Evolutionary conservation across 2,888 invertebrate genomes (phyloP).

Genomic region (Thereva nobilitata): DNA sequence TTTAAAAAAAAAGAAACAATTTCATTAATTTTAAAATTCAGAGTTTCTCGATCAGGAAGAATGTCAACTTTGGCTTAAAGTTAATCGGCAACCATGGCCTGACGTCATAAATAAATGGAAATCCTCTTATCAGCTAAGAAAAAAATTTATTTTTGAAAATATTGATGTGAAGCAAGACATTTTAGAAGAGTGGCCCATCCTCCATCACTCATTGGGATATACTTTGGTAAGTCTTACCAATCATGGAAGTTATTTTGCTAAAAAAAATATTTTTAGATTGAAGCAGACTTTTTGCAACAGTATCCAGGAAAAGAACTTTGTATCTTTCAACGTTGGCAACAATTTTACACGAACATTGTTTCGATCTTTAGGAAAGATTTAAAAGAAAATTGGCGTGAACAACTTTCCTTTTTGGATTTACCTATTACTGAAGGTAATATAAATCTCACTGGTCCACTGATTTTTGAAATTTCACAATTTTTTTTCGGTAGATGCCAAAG

Average conservation of each 20-base stretch:
- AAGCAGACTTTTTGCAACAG: not conserved
- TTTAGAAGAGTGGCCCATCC: not conserved
- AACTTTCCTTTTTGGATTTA: not conserved
- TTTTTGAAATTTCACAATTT: not conserved
- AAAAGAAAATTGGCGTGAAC: not conserved
- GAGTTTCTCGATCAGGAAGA: not conserved
- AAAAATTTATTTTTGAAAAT: not conserved
- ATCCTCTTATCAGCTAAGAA: not conserved
- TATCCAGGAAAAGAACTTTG: slow-evolving; percentile 1
- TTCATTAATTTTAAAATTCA: not conserved
- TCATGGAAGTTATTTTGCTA: not conserved
- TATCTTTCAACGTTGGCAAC: not conserved
- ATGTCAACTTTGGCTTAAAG: slow-evolving; percentile 4
- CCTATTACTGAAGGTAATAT: not conserved
- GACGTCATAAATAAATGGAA: slow-evolving; percentile 1
- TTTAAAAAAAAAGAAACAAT: not conserved
- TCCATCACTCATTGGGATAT: not conserved
- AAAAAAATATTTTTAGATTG: not conserved
- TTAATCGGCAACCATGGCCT: slow-evolving; percentile 3
- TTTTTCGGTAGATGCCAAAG: not conserved
- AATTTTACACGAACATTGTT: not conserved
- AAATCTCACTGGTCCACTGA: not conserved
- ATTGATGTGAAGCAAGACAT: not conserved
- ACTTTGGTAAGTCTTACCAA: not conserved
- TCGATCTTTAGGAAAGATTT: not conserved